Conservation (phyloP, 1,140 invertebrate species). For the Apolygus lucorum region DNA sequence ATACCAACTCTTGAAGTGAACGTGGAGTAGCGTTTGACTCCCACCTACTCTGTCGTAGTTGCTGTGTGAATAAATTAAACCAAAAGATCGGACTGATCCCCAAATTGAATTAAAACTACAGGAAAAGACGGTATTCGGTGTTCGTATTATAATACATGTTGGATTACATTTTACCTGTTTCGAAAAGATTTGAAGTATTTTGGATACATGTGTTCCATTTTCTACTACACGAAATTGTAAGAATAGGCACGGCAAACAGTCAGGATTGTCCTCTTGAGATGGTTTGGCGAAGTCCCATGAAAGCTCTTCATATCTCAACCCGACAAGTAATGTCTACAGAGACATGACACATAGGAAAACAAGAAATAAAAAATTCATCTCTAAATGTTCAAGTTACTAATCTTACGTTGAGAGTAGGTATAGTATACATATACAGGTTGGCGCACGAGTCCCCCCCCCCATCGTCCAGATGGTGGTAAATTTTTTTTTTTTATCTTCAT, state of each 20-base stretch:
- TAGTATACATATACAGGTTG: too few relatives aligned
- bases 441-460: too few relatives aligned
- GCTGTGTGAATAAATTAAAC: constrained; percentile 8
- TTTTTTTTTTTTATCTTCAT: too few relatives aligned
- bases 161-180: constrained; percentile 57
- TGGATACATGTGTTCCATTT: constrained; percentile 73
- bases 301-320: constrained; percentile 75
- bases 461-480: too few relatives aligned
- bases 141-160: constrained; percentile 11
- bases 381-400: too few relatives aligned
- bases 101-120: neutral
- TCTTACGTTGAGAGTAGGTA: too few relatives aligned
- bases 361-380: constrained; percentile 19
- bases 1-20: too few relatives aligned
- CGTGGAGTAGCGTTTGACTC: too few relatives aligned
- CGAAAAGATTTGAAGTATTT: constrained; percentile 80
- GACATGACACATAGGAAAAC: too few relatives aligned
- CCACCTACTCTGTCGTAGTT: too few relatives aligned
- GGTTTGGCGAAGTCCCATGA: constrained; percentile 84
- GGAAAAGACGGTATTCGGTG: neutral
- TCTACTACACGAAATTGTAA: constrained; percentile 78
- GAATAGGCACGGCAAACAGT: constrained; percentile 82
- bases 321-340: constrained; percentile 67
- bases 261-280: constrained; percentile 69
- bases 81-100: neutral